phyloP scores from a whole-genome alignment of 2,113 vertebrate species.

The Solea solea region DNA sequence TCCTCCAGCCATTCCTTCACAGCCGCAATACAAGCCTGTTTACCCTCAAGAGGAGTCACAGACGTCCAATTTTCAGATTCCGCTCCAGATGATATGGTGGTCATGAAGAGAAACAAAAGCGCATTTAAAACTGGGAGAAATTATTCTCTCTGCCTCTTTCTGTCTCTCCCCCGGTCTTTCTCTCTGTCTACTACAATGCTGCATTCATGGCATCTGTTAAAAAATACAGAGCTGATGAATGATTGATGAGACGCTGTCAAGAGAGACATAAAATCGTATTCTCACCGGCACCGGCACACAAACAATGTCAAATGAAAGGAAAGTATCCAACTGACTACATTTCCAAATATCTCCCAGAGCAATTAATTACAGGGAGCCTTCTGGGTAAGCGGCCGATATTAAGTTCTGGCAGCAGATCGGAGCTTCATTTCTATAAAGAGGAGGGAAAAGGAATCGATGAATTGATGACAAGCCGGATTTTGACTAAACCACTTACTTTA shows the following conservation, averaged over 20 bases:
- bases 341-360: conserved; percentile 39
- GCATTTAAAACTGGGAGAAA: background rate
- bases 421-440: conserved; percentile 13
- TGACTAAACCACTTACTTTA: too few relatives aligned
- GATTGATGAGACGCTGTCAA: conserved; percentile 47
- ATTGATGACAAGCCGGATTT: conserved; percentile 2
- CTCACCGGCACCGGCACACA: conserved; percentile 2
- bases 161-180: background rate
- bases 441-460: background rate
- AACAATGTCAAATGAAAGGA: conserved; percentile 18
- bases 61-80: conserved; percentile 61
- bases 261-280: conserved; percentile 42
- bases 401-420: conserved; percentile 12
- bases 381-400: conserved; percentile 16
- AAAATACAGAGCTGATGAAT: conserved; percentile 57
- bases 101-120: conserved; percentile 1
- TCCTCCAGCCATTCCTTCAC: conserved; percentile 38
- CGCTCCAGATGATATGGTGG: conserved; percentile 57
- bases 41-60: conserved; percentile 50
- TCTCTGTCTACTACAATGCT: conserved; percentile 18
- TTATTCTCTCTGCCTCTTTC: background rate
- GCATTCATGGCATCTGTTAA: conserved; percentile 42
- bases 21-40: conserved; percentile 49
- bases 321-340: conserved; percentile 13
- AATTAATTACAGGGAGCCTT: conserved; percentile 34